Evolutionary conservation across 2,888 invertebrate genomes (phyloP).

Genomic region (Craniophora ligustri): DNA sequence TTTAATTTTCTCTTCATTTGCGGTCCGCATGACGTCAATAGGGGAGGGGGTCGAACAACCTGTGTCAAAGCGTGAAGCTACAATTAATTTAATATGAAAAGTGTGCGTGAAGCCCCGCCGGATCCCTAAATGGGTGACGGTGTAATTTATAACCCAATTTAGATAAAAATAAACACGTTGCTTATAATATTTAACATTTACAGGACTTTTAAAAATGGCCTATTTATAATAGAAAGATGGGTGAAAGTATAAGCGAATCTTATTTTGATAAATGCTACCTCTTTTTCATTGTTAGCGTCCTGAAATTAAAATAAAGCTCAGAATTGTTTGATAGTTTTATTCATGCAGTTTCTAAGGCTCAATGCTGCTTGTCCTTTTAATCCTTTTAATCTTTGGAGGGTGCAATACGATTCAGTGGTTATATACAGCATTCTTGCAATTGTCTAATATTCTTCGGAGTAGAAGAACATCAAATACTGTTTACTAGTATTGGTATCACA

Average conservation of each 20-base stretch:
- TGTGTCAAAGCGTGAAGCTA: constrained; percentile 35
- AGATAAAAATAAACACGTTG: constrained; percentile 42
- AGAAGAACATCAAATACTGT: not conserved
- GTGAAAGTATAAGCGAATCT: not conserved
- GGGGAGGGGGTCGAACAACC: constrained; percentile 13
- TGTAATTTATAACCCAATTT: constrained; percentile 45
- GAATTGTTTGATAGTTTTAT: no score
- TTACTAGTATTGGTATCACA: not conserved
- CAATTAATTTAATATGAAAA: constrained; percentile 51
- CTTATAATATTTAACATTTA: constrained; percentile 28
- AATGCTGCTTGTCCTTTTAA: no score
- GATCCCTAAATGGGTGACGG: constrained; percentile 22
- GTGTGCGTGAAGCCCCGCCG: constrained; percentile 14
- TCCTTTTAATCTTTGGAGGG: no score
- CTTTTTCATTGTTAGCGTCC: no score
- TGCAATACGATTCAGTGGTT: no score
- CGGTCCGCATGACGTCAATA: constrained; percentile 23
- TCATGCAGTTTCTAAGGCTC: no score
- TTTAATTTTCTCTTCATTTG: constrained; percentile 29
- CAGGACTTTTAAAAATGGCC: constrained; percentile 4
- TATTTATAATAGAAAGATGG: not conserved
- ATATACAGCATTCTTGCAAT: no score
- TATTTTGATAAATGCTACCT: no score
- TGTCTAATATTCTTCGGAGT: no score
- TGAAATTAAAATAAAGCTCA: no score